Conservation (phyloP, 2,888 invertebrate genomes). For the Diadromus collaris region DNA sequence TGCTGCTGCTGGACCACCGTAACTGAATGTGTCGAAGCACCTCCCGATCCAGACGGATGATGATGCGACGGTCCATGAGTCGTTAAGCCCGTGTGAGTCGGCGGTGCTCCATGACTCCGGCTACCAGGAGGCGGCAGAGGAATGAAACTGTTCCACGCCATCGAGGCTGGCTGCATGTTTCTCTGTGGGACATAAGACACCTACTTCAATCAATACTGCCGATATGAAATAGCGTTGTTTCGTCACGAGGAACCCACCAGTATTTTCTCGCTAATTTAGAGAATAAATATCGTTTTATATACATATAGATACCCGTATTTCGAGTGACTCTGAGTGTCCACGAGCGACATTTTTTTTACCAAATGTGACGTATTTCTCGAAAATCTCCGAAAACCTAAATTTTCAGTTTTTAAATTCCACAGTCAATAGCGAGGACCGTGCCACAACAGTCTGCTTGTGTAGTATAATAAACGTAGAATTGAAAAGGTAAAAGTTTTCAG, state of each 20-base stretch:
- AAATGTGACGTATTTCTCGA: no score
- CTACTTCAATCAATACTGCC: constrained; percentile 79
- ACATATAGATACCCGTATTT: no score
- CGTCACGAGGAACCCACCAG: background rate
- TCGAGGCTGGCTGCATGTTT: constrained; percentile 77
- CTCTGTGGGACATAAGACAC: constrained; percentile 78
- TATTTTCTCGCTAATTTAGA: background rate
- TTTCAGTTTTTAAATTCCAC: no score
- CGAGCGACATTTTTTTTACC: no score
- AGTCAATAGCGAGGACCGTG: no score
- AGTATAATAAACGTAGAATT: background rate
- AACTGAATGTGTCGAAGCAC: constrained; percentile 69
- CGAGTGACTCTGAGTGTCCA: no score
- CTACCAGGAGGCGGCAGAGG: constrained; percentile 76
- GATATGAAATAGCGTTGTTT: constrained; percentile 46
- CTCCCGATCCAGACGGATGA: constrained; percentile 70
- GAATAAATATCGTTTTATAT: background rate
- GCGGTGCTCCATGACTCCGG: constrained; percentile 72
- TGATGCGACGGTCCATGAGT: constrained; percentile 72
- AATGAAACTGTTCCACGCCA: constrained; percentile 78
- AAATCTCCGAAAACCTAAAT: no score
- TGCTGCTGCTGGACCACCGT: constrained; percentile 74
- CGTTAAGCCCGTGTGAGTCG: constrained; percentile 69
- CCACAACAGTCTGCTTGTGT: background rate
- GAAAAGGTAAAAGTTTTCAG: background rate